phyloP scores from a whole-genome alignment of 2,113 vertebrate genomes.

The Hippopotamus amphibius region DNA sequence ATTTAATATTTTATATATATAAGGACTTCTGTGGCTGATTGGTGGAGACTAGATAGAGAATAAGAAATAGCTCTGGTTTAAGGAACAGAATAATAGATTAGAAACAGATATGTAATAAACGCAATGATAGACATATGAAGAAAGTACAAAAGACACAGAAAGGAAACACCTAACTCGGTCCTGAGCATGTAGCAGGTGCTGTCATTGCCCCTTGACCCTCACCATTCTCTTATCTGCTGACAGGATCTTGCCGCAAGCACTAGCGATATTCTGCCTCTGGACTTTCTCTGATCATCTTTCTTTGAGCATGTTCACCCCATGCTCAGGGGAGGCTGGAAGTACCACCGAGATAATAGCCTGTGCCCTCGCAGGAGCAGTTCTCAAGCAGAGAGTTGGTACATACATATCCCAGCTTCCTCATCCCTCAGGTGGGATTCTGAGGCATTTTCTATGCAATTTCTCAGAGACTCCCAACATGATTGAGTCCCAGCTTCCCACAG shows the following conservation, averaged over 20 bases:
- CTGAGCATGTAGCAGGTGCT: background rate
- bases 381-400: background rate
- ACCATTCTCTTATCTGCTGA: background rate
- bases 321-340: background rate
- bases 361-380: background rate
- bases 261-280: background rate
- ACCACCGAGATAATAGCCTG: background rate
- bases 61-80: constrained; percentile 35
- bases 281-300: background rate
- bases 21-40: background rate
- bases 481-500: background rate
- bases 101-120: background rate
- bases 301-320: background rate
- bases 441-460: background rate
- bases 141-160: background rate
- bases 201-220: background rate
- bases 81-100: background rate
- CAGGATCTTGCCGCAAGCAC: background rate
- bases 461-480: background rate
- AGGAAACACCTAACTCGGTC: background rate
- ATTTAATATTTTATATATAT: background rate
- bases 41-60: background rate
- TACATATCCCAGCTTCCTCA: background rate
- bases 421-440: no score
- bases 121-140: background rate